Conservation (phyloP, 2,888 invertebrate genomes). For the Lamproptera curius region DNA sequence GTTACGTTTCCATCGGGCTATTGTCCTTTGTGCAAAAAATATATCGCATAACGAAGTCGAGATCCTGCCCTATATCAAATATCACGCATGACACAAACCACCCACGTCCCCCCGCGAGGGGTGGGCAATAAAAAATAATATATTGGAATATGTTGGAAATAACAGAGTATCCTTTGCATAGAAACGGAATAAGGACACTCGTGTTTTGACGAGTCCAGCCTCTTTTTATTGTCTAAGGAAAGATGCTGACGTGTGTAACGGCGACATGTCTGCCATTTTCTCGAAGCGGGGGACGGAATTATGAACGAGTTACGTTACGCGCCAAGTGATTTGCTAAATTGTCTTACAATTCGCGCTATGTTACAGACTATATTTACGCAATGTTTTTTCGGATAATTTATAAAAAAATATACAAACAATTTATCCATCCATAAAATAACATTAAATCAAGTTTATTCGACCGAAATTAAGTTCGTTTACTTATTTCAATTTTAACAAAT, state of each 20-base stretch:
- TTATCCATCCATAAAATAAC: no score
- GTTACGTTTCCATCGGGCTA: conserved; percentile 61
- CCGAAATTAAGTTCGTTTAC: no score
- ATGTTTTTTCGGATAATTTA: no score
- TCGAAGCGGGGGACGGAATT: conserved; percentile 57
- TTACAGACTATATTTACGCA: no score
- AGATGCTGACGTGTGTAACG: conserved; percentile 65
- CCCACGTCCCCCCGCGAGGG: conserved; percentile 39
- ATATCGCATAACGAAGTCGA: conserved; percentile 77
- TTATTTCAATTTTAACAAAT: no score
- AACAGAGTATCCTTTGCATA: conserved; percentile 73
- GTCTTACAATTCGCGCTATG: conserved; percentile 8
- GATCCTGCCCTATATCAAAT: conserved; percentile 78
- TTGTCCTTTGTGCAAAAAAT: conserved; percentile 77
- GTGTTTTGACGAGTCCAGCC: conserved; percentile 68
- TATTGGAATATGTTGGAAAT: conserved; percentile 80
- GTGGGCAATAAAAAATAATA: conserved; percentile 79
- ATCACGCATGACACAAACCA: conserved; percentile 74
- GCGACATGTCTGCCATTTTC: conserved; percentile 57
- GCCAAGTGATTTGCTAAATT: conserved; percentile 48
- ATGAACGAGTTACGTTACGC: conserved; percentile 44
- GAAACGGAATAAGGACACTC: conserved; percentile 63
- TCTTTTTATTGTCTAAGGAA: conserved; percentile 64
- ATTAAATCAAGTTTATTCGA: no score
- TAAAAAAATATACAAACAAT: no score